These are phyloP conservation scores for Microplitis deprimator DNA, from an alignment of 2,888 invertebrate genomes.

Conservation along the genomic window DNA sequence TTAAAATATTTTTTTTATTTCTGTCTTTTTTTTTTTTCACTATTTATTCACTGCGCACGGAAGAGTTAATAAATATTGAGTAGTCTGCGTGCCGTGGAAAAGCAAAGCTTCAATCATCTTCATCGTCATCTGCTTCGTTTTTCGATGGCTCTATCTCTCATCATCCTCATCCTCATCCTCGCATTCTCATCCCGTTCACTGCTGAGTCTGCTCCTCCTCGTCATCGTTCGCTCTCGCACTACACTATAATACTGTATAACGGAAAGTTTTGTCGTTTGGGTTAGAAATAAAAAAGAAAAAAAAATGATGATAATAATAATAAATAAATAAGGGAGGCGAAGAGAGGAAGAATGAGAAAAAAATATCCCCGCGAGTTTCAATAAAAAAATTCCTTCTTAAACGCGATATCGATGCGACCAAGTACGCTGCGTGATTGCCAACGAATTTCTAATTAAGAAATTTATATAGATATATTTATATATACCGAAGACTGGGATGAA, in stretches of 20 bases:
- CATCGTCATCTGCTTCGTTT: background rate
- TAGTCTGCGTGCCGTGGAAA: slow-evolving; percentile 27
- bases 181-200: slow-evolving; percentile 19
- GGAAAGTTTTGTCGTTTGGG: background rate
- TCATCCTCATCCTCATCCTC: slow-evolving; percentile 3
- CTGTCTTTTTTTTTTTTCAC: background rate
- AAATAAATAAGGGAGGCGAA: background rate
- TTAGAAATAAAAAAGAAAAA: background rate
- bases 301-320: slow-evolving; percentile 9
- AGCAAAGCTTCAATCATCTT: slow-evolving; percentile 17
- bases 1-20: slow-evolving; percentile 6
- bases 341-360: slow-evolving; percentile 7
- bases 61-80: slow-evolving; percentile 38
- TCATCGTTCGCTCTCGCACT: background rate
- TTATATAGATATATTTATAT: background rate
- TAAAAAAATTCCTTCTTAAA: slow-evolving; percentile 49
- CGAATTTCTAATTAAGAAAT: slow-evolving; percentile 48
- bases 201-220: background rate
- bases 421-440: slow-evolving; percentile 47
- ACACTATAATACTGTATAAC: background rate
- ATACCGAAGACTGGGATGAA: background rate
- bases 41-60: slow-evolving; percentile 12
- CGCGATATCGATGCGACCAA: slow-evolving; percentile 34
- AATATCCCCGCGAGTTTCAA: slow-evolving; percentile 43
- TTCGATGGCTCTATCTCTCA: background rate